Percentiles rank a stretch among this genome's conserved stretches.
phyloP scores from a whole-genome alignment of 2,797 vertebrate genomes.

The Meda fulgida region DNA sequence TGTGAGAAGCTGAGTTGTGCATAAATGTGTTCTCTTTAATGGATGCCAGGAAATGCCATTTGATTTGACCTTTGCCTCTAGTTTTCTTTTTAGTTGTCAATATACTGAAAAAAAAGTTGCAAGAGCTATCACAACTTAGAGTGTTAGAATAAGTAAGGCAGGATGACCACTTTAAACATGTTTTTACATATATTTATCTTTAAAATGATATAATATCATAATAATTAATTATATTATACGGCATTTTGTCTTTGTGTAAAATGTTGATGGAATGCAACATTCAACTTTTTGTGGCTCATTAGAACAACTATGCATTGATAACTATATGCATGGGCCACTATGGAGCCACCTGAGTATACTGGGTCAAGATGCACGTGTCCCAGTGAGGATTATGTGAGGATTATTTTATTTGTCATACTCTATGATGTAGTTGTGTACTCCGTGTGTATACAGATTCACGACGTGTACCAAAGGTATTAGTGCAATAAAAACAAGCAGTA shows the following conservation, averaged over 20 bases:
- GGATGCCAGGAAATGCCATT: background rate
- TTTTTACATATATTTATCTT: too few relatives aligned
- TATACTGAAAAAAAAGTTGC: background rate
- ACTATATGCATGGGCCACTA: background rate
- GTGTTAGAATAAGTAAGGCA: background rate
- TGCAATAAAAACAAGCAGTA: conserved; percentile 46
- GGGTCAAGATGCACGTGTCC: background rate
- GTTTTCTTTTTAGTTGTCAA: background rate
- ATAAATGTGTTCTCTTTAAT: background rate
- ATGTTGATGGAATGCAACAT: background rate
- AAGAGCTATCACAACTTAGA: background rate
- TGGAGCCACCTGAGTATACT: background rate
- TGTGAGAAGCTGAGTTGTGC: background rate
- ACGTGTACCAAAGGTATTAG: conserved; percentile 24
- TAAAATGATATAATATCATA: too few relatives aligned
- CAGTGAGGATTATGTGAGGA: background rate
- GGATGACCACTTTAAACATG: too few relatives aligned
- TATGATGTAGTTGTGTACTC: conserved; percentile 23
- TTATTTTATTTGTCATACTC: background rate
- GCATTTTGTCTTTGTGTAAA: background rate
- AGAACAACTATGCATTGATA: background rate
- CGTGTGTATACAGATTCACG: conserved; percentile 20
- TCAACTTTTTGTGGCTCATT: background rate
- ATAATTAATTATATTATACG: background rate
- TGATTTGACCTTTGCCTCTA: background rate